A percentile compares a stretch with the other conserved stretches of the same genome.
Conservation (phyloP, 2,888 invertebrate species). For the Pristionchus exspectatus region DNA sequence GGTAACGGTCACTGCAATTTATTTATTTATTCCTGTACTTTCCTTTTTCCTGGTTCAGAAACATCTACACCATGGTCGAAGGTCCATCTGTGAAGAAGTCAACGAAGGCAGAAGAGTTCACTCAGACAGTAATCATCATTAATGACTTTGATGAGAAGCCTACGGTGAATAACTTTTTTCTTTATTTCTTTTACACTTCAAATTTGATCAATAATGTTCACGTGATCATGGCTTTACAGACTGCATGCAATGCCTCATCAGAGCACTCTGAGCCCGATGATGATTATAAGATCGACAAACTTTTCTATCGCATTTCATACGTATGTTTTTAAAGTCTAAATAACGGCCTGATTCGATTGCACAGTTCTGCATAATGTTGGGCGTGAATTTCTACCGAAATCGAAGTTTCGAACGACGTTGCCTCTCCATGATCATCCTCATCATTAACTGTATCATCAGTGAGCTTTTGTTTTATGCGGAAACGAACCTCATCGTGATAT, state of each 20-base stretch:
- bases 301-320: constrained; percentile 16
- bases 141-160: not conserved
- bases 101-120: not conserved
- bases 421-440: not conserved
- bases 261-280: not conserved
- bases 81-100: not conserved
- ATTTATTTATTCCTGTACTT: not conserved
- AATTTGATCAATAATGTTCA: not conserved
- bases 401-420: not conserved
- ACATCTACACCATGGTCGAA: not conserved
- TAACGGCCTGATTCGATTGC: not conserved
- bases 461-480: no score
- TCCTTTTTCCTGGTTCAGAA: not conserved
- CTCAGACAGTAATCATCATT: not conserved
- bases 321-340: not conserved
- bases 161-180: not conserved
- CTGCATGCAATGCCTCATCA: not conserved
- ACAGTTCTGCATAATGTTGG: constrained; percentile 27
- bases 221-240: not conserved
- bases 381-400: constrained; percentile 42
- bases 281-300: not conserved
- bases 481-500: no score
- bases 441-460: not conserved
- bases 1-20: not conserved
- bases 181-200: not conserved